Evolutionary conservation across 2,797 vertebrate genomes (phyloP), one percentile per base, ranked within the genome.

Genomic region (Alfaro cultratus): DNA sequence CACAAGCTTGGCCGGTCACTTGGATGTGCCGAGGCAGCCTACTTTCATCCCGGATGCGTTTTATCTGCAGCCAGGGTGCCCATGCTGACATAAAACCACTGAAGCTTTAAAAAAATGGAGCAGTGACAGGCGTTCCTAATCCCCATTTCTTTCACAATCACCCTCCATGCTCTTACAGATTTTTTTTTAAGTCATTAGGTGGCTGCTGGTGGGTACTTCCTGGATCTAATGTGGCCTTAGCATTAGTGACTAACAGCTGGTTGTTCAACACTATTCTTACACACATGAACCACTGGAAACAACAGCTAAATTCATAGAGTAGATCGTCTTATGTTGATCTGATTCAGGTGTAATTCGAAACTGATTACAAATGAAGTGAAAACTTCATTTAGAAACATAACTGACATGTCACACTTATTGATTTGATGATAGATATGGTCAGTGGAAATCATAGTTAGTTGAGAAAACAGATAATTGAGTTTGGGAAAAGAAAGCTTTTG

Each of bases 41-140:
- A 83, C 87, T 87, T 89, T 90, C 86, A 93, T 85, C 88, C 79
- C 80, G 88, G 80, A 82, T 60, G 23, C 34, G 91, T 92, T 94
- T 95, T 78, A 94, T 94, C 91, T 80, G 82, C 82, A 88, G 93
- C 94, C 94, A 95, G 89, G 77, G 89, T 82, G 85, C 77, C 89
- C 94, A 92, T 92, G 92, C 93, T 89, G 90, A 93, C 88, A 91
- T 94, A 95, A 95, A 94, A 91, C 82, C 83, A 72, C 83, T 75
- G 84, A 93, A 93, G 86, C 84, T 88, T 85, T 83, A 75, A 90
- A 90, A 87, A 79, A 34, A 51, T 6, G 81, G 80, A 89, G 79
- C 86, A 74, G 81, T 88, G 90, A 91, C 88, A 90, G 89, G 87
- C 87, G 51, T 91, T 88, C 74, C 87, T 90, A 89, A 93, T 92